A percentile compares a stretch with the other conserved stretches of the same genome.
Evolutionary conservation across 1,140 invertebrate species (phyloP).

Genomic region (Drosophila subpulchrella): DNA sequence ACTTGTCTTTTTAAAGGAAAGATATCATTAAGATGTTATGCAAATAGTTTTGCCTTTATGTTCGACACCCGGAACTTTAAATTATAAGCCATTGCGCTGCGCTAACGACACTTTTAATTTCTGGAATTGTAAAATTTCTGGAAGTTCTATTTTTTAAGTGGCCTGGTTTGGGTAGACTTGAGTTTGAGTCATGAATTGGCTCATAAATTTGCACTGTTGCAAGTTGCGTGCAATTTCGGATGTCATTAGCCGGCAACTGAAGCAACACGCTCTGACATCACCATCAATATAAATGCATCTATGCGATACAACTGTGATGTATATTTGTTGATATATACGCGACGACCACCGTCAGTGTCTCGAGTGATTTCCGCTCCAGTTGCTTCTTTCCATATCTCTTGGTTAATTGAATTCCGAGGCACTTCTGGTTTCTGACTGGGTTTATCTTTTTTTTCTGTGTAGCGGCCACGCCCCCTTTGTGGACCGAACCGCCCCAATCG

Average conservation of each 20-base stretch:
- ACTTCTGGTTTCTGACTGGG: not conserved
- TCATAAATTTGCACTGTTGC: slow-evolving; percentile 11
- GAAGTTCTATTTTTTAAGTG: not conserved
- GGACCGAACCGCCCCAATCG: not conserved
- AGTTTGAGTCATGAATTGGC: not conserved
- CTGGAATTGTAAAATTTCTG: slow-evolving; percentile 2
- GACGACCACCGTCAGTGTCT: slow-evolving; percentile 5
- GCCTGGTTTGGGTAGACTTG: not conserved
- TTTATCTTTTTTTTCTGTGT: not conserved
- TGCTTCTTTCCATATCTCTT: slow-evolving; percentile 30
- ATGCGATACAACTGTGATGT: not conserved
- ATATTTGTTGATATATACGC: not conserved
- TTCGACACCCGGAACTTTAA: not conserved
- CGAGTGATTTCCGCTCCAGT: slow-evolving; percentile 68
- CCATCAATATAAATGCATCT: slow-evolving; percentile 14
- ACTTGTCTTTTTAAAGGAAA: not conserved
- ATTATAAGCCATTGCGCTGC: not conserved
- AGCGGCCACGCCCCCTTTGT: slow-evolving; percentile 19
- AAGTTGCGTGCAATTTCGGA: slow-evolving; percentile 61
- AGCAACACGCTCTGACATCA: slow-evolving; percentile 53
- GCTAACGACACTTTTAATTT: slow-evolving; percentile 1
- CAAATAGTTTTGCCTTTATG: not conserved
- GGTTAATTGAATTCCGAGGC: slow-evolving; percentile 7
- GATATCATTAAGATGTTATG: not conserved
- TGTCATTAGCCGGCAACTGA: slow-evolving; percentile 56